Conservation (phyloP, 2,888 invertebrate species). For the Icerya purchasi region DNA sequence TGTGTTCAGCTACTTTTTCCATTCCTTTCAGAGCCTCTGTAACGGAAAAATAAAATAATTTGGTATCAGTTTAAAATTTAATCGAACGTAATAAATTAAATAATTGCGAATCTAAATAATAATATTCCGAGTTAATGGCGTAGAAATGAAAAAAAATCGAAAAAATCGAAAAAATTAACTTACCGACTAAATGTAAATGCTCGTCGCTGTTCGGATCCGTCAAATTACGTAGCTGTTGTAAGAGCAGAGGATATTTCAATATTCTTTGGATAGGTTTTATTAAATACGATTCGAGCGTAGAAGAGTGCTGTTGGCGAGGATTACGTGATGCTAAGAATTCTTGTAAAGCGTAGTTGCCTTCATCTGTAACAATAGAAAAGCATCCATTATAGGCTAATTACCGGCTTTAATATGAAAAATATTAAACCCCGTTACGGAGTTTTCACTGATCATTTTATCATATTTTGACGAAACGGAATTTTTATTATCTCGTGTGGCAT, state of each 20-base stretch:
- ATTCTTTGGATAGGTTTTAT: conserved; percentile 97
- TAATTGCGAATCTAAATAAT: background rate
- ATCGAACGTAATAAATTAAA: conserved; percentile 2
- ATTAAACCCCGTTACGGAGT: too few species aligned
- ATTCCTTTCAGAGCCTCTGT: conserved; percentile 87
- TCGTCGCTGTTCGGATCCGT: conserved; percentile 83
- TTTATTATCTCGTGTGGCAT: too few species aligned
- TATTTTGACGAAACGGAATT: too few species aligned
- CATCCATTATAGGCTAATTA: too few species aligned
- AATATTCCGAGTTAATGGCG: too few species aligned
- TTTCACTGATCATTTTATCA: too few species aligned
- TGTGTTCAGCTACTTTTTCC: conserved; percentile 97
- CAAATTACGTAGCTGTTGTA: conserved; percentile 83
- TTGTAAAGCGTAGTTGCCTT: conserved; percentile 88
- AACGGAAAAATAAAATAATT: too few species aligned
- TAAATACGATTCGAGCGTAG: conserved; percentile 88
- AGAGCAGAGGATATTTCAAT: conserved; percentile 82
- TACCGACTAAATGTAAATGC: conserved; percentile 78
- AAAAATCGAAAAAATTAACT: conserved; percentile 24
- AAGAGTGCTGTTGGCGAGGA: conserved; percentile 90
- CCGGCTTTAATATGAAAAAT: too few species aligned
- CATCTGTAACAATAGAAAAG: too few species aligned
- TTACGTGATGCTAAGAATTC: conserved; percentile 86
- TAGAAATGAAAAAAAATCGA: too few species aligned
- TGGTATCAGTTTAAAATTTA: too few species aligned